Percentiles rank a stretch among this genome's conserved stretches.
These are phyloP conservation scores for Calidris pygmaea DNA, from an alignment of 2,113 vertebrate genomes.

Conservation along the genomic window DNA sequence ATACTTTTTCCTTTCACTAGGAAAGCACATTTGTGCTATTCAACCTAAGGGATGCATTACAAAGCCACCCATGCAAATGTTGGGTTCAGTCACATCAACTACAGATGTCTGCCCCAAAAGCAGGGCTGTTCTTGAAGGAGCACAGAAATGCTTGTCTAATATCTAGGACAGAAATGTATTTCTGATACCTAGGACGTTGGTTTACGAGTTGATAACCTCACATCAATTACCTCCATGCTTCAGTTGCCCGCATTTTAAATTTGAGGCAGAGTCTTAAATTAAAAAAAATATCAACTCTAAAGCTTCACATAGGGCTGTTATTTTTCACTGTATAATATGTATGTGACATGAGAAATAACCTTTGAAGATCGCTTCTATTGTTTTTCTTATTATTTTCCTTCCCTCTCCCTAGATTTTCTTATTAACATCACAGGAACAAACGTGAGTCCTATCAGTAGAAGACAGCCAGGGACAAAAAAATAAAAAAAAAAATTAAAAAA, in stretches of 20 bases:
- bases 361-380: neutral
- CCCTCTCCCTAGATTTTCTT: neutral
- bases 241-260: neutral
- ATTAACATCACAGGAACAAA: neutral
- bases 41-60: neutral
- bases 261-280: neutral
- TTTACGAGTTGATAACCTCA: neutral
- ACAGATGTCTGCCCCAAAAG: neutral
- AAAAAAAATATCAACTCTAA: neutral
- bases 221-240: neutral
- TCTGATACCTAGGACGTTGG: neutral
- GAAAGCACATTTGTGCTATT: neutral
- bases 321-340: neutral
- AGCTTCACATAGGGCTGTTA: neutral
- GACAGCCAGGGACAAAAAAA: neutral
- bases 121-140: neutral
- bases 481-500: neutral
- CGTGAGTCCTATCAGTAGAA: neutral
- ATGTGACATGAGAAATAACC: neutral
- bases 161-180: neutral
- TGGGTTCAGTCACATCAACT: neutral
- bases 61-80: neutral
- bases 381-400: neutral
- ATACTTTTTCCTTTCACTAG: neutral
- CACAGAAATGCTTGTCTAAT: neutral